Conservation (phyloP, 2,888 invertebrate genomes). For the Dicranocentrus wangi region DNA sequence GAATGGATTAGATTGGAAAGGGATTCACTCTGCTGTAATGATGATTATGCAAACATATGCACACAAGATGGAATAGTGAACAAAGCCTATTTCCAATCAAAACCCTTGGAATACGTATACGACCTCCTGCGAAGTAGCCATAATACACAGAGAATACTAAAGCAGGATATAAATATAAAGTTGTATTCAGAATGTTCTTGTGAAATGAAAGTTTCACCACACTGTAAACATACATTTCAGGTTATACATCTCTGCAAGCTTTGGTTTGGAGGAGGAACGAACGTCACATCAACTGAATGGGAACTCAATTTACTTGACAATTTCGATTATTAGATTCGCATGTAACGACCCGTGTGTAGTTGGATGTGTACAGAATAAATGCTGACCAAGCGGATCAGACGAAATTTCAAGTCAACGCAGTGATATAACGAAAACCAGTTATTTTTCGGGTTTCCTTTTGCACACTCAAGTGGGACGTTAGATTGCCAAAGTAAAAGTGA, state of each 20-base stretch:
- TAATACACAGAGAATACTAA: not conserved
- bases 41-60: constrained; percentile 51
- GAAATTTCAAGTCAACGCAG: not conserved
- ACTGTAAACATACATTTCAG: not conserved
- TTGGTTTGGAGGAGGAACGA: not conserved
- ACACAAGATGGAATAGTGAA: constrained; percentile 5
- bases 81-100: constrained; percentile 43
- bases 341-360: constrained; percentile 52
- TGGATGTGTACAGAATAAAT: constrained; percentile 11
- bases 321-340: constrained; percentile 55
- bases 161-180: too few species aligned
- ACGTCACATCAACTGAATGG: constrained; percentile 25
- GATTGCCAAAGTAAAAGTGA: not conserved
- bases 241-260: too few species aligned
- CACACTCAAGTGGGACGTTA: not conserved
- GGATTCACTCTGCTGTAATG: constrained; percentile 15
- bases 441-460: not conserved
- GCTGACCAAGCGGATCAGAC: constrained; percentile 29
- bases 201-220: not conserved
- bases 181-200: too few species aligned
- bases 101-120: constrained; percentile 14
- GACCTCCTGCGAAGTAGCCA: not conserved
- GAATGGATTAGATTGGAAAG: constrained; percentile 36
- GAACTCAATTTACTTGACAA: constrained; percentile 56
- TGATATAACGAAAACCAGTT: not conserved